Percentiles rank a stretch among this genome's conserved stretches.
Conservation (phyloP, 2,113 vertebrate species). For the Electrona antarctica region DNA sequence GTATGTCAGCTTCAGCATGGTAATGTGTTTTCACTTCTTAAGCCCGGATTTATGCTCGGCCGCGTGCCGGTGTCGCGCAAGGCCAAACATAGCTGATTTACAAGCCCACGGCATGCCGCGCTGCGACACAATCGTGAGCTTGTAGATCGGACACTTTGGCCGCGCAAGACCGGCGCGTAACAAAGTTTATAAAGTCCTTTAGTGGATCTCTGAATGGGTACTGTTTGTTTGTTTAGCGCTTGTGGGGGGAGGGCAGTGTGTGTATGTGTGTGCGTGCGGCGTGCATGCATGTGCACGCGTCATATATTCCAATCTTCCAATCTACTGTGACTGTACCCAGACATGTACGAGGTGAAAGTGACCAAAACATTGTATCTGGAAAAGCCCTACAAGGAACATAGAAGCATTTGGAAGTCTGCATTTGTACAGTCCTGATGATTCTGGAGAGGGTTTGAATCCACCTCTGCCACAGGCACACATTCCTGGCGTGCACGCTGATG, state of each 20-base stretch:
- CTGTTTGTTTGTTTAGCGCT: constrained; percentile 73
- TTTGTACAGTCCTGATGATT: constrained; percentile 43
- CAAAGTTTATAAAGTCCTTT: constrained; percentile 10
- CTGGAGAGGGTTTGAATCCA: constrained; percentile 22
- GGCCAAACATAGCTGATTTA: no score
- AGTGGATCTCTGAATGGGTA: constrained; percentile 80
- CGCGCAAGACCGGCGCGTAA: no score
- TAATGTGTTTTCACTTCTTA: constrained; percentile 90
- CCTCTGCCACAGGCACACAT: constrained; percentile 22
- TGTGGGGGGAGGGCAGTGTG: constrained; percentile 59
- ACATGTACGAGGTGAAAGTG: constrained; percentile 14
- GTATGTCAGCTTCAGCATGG: constrained; percentile 82
- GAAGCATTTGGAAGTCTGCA: constrained; percentile 39
- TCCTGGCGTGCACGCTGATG: constrained; percentile 30
- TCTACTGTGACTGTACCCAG: not conserved
- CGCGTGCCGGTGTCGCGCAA: no score
- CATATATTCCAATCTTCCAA: not conserved
- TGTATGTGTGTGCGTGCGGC: constrained; percentile 36
- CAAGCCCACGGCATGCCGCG: no score
- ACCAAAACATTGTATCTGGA: constrained; percentile 38
- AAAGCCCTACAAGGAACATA: constrained; percentile 39
- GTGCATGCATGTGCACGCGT: constrained; percentile 22
- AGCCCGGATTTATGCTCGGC: no score
- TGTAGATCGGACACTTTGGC: no score
- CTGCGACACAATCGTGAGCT: no score